Conservation (phyloP, 2,888 invertebrate species). For the Emmelina monodactyla region DNA sequence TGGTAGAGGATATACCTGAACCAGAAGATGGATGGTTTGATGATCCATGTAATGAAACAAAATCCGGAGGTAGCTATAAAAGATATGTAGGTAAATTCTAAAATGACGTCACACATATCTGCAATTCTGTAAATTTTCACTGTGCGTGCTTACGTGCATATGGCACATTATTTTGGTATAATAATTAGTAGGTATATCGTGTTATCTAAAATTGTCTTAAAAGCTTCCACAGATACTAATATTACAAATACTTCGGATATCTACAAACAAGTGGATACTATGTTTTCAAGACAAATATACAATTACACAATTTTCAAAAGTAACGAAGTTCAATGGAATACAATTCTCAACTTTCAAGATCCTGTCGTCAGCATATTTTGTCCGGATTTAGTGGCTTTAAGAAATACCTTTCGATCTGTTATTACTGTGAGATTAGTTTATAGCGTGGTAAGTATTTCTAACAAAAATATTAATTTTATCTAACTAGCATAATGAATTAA, state of each 20-base stretch:
- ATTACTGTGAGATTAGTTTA: slow-evolving; percentile 60
- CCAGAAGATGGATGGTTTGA: slow-evolving; percentile 32
- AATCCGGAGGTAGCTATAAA: too few species aligned
- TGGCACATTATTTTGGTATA: too few species aligned
- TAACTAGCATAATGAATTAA: too few species aligned
- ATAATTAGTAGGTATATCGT: too few species aligned
- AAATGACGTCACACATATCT: not conserved
- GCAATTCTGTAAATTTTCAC: too few species aligned
- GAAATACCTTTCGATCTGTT: slow-evolving; percentile 61
- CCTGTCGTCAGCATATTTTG: slow-evolving; percentile 59
- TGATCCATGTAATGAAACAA: too few species aligned
- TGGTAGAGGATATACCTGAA: slow-evolving; percentile 36
- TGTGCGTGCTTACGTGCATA: too few species aligned
- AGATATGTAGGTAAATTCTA: too few species aligned
- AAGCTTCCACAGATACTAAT: too few species aligned
- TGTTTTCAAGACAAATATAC: slow-evolving; percentile 31
- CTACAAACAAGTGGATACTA: slow-evolving; percentile 28
- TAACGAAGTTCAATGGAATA: slow-evolving; percentile 56
- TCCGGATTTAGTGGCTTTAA: slow-evolving; percentile 49
- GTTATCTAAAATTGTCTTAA: too few species aligned
- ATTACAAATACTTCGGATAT: slow-evolving; percentile 24
- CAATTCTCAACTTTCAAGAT: slow-evolving; percentile 60
- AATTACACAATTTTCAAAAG: slow-evolving; percentile 56
- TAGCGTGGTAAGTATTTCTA: slow-evolving; percentile 48
- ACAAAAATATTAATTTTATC: too few species aligned